Evolutionary conservation across 2,113 vertebrate genomes (phyloP).

Genomic region (Ictalurus furcatus): DNA sequence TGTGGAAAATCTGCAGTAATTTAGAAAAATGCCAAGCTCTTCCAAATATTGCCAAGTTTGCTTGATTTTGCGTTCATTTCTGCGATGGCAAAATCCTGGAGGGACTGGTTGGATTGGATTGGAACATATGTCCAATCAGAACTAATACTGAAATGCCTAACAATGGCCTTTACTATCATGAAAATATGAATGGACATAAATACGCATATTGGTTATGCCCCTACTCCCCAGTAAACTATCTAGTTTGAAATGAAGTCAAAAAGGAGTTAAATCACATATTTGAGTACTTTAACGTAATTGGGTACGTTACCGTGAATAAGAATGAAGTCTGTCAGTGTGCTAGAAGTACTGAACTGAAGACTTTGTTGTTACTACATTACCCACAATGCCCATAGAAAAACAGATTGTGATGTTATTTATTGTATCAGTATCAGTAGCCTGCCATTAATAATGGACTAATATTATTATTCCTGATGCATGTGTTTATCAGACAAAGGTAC

Average conservation of each 20-base stretch:
- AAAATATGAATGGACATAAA: background rate
- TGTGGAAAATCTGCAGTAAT: no score
- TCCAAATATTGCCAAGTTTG: no score
- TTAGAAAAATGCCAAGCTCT: no score
- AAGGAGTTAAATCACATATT: background rate
- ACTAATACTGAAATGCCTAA: background rate
- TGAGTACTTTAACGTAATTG: background rate
- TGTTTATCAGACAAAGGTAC: conserved; percentile 52
- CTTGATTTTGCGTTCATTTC: no score
- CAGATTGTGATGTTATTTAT: background rate
- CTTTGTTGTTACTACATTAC: background rate
- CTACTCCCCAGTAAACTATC: background rate
- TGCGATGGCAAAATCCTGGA: no score
- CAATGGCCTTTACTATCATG: background rate
- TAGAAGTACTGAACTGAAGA: background rate
- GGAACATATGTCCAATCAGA: background rate
- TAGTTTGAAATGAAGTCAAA: background rate
- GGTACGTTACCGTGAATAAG: background rate
- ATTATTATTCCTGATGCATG: background rate
- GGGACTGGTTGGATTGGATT: background rate
- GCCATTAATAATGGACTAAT: background rate
- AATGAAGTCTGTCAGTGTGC: background rate
- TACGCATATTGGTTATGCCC: background rate
- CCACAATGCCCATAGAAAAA: background rate
- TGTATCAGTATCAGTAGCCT: background rate